Evolutionary conservation across 2,888 invertebrate species (phyloP).

Genomic region (Ectobius pallidus): DNA sequence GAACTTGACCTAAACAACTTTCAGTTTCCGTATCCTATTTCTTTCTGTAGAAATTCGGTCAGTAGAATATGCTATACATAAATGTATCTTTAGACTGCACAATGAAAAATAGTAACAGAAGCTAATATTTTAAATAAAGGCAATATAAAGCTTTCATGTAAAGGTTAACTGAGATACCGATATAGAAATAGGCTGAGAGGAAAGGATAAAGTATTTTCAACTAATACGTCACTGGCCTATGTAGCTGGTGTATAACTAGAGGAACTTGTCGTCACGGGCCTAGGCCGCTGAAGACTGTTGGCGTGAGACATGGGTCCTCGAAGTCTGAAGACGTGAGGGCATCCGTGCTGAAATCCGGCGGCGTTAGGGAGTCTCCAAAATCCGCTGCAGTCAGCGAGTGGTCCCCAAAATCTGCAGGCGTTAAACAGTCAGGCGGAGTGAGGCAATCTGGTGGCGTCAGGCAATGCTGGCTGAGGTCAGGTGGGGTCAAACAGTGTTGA

Average conservation of each 20-base stretch:
- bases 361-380: slow-evolving; percentile 36
- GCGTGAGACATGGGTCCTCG: slow-evolving; percentile 21
- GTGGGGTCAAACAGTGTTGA: slow-evolving; percentile 42
- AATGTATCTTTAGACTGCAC: no score
- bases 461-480: slow-evolving; percentile 50
- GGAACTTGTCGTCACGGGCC: slow-evolving; percentile 4
- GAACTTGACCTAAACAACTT: no score
- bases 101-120: no score
- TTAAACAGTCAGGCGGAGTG: slow-evolving; percentile 53
- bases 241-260: not conserved
- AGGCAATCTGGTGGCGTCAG: slow-evolving; percentile 57
- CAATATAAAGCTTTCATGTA: no score
- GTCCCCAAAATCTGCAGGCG: slow-evolving; percentile 55
- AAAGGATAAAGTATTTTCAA: no score
- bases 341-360: slow-evolving; percentile 36
- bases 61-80: no score
- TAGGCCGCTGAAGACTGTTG: slow-evolving; percentile 27
- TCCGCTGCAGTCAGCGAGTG: slow-evolving; percentile 38
- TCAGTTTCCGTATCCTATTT: no score
- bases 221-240: slow-evolving; percentile 21
- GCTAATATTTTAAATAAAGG: no score
- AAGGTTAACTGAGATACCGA: no score
- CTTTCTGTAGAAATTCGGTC: no score
- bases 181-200: no score
- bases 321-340: slow-evolving; percentile 15